Evolutionary conservation across 1,140 invertebrate species (phyloP), one percentile per base, ranked within the genome.

Genomic region (Drosophila littoralis): DNA sequence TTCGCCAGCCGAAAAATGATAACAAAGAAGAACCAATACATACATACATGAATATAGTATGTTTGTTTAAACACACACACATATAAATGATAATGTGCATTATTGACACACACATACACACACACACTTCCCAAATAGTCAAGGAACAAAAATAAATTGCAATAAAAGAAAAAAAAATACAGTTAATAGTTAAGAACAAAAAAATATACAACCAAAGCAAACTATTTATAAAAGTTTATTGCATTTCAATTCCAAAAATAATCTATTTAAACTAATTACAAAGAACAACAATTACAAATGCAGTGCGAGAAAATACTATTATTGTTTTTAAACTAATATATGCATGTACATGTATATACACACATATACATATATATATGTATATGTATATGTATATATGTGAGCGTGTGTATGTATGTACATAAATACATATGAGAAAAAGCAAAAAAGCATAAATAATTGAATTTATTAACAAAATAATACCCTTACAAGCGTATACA

Each of bases 201-300:
- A 10, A 12, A 61, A 46, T 38, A 51, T 45, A 57, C 60, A 70
- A 73, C 43, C 54, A 67, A 66, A 73, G 64, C 55, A 55, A 68
- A 74, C 46, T 67, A 72, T 67, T 72, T 72, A 67, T 54, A 72
- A 73, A 59, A 35, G 55, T 58, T 73, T 73, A 52, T 59, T 67
- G 63, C 70, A 73, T 73, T 73, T 73, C 63, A 73, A 73, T 73
- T 72, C 63, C 60, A 72, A 52, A 58, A 66, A 45, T 45, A 59
- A 70, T 63, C 57, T 57, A 58, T 58, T 48, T 67, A 52, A 54
- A 57, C 15, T 58, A 15, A 70, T 38, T 48, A 46, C 51, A 55
- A 63, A 63, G 9, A 54, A 54, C 33, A 57, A 58, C 40, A 64
- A 51, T 46, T 48, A 55, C 43, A 51, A 73, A 67, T 40, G 40